phyloP scores from a whole-genome alignment of 2,113 vertebrate genomes.

The Leucoraja erinaceus region DNA sequence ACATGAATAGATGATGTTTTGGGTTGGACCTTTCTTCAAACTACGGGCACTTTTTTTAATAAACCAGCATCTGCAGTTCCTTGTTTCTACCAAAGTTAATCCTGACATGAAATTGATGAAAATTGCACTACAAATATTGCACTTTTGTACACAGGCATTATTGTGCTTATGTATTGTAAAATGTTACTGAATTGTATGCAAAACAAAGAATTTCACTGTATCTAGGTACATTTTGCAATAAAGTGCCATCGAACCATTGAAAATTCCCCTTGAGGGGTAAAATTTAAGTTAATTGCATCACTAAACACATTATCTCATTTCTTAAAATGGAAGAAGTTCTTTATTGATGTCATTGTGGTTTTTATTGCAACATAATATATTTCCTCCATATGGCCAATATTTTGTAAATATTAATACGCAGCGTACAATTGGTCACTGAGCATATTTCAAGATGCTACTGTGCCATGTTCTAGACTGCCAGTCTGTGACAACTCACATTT shows the following conservation, averaged over 20 bases:
- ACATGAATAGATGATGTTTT: too few relatives aligned
- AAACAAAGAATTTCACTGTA: too few relatives aligned
- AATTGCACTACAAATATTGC: too few relatives aligned
- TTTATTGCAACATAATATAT: background rate
- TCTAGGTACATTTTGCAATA: too few relatives aligned
- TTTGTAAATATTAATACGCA: conserved; percentile 12
- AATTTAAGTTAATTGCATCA: background rate
- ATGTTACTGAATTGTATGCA: too few relatives aligned
- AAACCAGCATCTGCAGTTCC: too few relatives aligned
- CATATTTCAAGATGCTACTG: background rate
- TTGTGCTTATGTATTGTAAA: too few relatives aligned
- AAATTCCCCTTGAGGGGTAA: background rate
- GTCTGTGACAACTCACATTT: background rate
- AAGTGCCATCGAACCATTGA: too few relatives aligned
- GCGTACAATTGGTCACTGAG: background rate
- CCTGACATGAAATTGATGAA: background rate
- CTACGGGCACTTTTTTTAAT: too few relatives aligned
- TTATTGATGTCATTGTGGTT: conserved; percentile 11
- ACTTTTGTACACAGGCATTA: too few relatives aligned
- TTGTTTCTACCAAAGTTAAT: too few relatives aligned
- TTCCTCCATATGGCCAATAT: background rate
- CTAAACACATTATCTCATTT: background rate
- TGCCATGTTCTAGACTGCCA: background rate
- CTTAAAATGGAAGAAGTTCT: background rate
- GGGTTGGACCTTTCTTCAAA: too few relatives aligned